Percentiles rank a stretch among this genome's conserved stretches.
phyloP scores from a whole-genome alignment of 1,140 invertebrate genomes.

The Ruditapes philippinarum region DNA sequence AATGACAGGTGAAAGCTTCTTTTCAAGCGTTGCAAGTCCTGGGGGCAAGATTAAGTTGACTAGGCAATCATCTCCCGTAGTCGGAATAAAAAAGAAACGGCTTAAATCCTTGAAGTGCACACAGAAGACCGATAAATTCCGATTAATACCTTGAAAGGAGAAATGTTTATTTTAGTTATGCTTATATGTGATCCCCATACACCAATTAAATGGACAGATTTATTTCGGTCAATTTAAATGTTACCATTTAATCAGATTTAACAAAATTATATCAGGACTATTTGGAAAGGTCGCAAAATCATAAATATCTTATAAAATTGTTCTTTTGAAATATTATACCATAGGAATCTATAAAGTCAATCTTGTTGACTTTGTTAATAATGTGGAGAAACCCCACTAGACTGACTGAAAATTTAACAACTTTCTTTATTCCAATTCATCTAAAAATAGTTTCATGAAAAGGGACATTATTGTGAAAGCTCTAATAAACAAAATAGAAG shows the following conservation, averaged over 20 bases:
- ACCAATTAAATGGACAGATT: conserved; percentile 17
- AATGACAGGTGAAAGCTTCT: conserved; percentile 36
- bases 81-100: neutral
- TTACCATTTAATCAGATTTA: conserved; percentile 38
- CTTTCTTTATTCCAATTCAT: too few species aligned
- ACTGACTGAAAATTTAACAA: too few species aligned
- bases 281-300: neutral
- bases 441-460: too few species aligned
- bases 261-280: neutral
- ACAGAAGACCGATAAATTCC: conserved; percentile 17
- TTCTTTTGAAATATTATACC: neutral
- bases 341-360: too few species aligned
- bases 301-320: neutral
- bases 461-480: too few species aligned
- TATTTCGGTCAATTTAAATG: conserved; percentile 56
- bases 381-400: too few species aligned
- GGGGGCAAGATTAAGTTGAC: conserved; percentile 38
- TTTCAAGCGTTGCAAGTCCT: neutral
- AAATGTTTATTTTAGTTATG: conserved; percentile 54
- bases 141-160: conserved; percentile 10
- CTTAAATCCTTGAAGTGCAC: conserved; percentile 17
- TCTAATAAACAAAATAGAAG: too few species aligned
- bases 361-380: too few species aligned
- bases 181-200: neutral
- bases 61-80: neutral